A percentile compares a stretch with the other conserved stretches of the same genome.
Evolutionary conservation across 2,888 invertebrate species (phyloP).

Genomic region (Mechanitis messenoides): DNA sequence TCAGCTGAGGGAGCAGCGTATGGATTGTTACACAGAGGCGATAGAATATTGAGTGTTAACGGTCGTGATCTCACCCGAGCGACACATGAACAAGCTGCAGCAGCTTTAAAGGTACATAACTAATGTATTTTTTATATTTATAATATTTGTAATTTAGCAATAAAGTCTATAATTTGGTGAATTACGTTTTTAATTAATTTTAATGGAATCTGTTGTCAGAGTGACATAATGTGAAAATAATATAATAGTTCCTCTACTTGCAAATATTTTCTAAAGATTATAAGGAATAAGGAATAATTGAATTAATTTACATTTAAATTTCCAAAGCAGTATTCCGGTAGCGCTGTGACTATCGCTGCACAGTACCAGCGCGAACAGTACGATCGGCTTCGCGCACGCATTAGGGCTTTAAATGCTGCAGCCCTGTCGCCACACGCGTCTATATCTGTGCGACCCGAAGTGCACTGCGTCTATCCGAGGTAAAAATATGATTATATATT

Average conservation of each 20-base stretch:
- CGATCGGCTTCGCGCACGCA: slow-evolving; percentile 68
- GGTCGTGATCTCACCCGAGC: slow-evolving; percentile 83
- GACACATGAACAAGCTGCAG: slow-evolving; percentile 87
- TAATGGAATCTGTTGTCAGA: no score
- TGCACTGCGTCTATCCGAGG: slow-evolving; percentile 66
- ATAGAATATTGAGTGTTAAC: slow-evolving; percentile 85
- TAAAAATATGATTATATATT: slow-evolving; percentile 26
- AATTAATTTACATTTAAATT: slow-evolving; percentile 9
- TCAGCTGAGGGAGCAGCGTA: slow-evolving; percentile 64
- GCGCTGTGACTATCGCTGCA: slow-evolving; percentile 68
- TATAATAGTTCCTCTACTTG: no score
- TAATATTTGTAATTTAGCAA: no score
- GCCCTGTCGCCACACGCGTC: slow-evolving; percentile 60
- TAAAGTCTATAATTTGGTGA: no score
- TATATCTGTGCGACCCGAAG: slow-evolving; percentile 61
- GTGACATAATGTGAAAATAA: no score
- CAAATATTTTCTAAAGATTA: background rate
- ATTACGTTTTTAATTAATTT: no score
- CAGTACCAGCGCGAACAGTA: slow-evolving; percentile 74
- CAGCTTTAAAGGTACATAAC: slow-evolving; percentile 69
- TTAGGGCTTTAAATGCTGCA: slow-evolving; percentile 68
- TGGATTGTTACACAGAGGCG: slow-evolving; percentile 80
- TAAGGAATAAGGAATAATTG: background rate
- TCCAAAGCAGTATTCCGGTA: slow-evolving; percentile 61
- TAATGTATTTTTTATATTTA: no score